These are phyloP conservation scores for Trissonchulus latispiculum DNA, from an alignment of 2,888 invertebrate species.

Conservation along the genomic window DNA sequence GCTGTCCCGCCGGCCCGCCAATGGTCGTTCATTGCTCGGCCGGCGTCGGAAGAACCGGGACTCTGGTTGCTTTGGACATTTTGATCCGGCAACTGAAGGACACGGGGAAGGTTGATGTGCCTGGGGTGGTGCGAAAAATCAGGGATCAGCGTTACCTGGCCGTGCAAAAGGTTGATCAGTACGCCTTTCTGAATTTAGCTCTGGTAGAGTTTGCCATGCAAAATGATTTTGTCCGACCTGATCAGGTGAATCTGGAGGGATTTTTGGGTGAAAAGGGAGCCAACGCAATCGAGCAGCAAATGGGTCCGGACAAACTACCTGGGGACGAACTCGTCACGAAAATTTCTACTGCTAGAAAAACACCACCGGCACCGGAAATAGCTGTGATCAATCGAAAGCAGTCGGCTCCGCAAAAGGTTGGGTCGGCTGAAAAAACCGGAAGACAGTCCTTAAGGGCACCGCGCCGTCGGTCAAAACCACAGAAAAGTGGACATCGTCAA, in stretches of 20 bases:
- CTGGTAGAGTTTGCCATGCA: constrained; percentile 33
- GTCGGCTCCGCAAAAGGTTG: too few species aligned
- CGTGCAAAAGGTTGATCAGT: constrained; percentile 31
- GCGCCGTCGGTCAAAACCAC: too few species aligned
- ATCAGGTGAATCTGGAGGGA: neutral
- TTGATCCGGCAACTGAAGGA: constrained; percentile 30
- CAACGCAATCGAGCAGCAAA: too few species aligned
- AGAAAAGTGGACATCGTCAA: too few species aligned
- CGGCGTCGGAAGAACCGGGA: constrained; percentile 32
- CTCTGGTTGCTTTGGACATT: constrained; percentile 34
- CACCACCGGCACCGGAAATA: too few species aligned
- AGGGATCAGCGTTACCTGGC: constrained; percentile 33
- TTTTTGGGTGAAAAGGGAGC: neutral
- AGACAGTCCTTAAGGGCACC: too few species aligned
- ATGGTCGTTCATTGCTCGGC: constrained; percentile 33
- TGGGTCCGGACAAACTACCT: too few species aligned
- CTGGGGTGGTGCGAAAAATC: constrained; percentile 27
- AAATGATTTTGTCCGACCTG: neutral
- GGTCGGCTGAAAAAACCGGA: too few species aligned
- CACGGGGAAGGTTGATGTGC: constrained; percentile 21
- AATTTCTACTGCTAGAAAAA: too few species aligned
- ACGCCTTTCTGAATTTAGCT: constrained; percentile 31
- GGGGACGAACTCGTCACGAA: too few species aligned
- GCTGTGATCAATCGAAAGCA: too few species aligned
- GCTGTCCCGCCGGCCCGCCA: constrained; percentile 27